phyloP scores from a whole-genome alignment of 2,797 vertebrate genomes.

The Rhincodon typus region DNA sequence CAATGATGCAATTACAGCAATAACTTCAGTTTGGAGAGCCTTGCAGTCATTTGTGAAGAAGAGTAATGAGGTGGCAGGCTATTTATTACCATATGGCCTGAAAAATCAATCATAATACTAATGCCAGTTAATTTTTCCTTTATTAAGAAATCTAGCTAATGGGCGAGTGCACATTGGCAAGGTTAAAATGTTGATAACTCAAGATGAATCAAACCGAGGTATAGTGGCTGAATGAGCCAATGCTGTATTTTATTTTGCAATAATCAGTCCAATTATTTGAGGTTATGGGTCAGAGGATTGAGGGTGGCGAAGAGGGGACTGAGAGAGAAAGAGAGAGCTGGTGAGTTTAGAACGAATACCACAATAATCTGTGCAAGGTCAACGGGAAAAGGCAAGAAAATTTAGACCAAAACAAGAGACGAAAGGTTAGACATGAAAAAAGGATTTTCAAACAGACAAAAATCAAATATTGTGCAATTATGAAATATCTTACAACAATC shows the following conservation, averaged over 20 bases:
- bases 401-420: not conserved
- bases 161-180: not conserved
- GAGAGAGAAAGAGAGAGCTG: not conserved
- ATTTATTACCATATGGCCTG: constrained; percentile 6
- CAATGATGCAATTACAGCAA: not conserved
- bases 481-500: not conserved
- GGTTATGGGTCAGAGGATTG: too few relatives aligned
- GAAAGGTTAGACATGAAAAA: not conserved
- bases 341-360: not conserved
- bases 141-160: not conserved
- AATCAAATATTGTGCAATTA: not conserved
- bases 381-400: not conserved
- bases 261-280: too few relatives aligned
- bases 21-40: not conserved
- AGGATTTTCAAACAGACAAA: not conserved
- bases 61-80: not conserved
- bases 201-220: not conserved
- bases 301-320: not conserved
- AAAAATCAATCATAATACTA: not conserved
- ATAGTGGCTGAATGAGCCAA: not conserved
- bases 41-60: not conserved
- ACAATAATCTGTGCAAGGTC: not conserved
- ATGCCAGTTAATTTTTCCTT: constrained; percentile 29
- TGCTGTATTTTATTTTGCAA: not conserved
- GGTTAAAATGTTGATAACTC: not conserved